These are phyloP conservation scores for Cantharis rustica DNA, from an alignment of 2,888 invertebrate species.

Conservation along the genomic window DNA sequence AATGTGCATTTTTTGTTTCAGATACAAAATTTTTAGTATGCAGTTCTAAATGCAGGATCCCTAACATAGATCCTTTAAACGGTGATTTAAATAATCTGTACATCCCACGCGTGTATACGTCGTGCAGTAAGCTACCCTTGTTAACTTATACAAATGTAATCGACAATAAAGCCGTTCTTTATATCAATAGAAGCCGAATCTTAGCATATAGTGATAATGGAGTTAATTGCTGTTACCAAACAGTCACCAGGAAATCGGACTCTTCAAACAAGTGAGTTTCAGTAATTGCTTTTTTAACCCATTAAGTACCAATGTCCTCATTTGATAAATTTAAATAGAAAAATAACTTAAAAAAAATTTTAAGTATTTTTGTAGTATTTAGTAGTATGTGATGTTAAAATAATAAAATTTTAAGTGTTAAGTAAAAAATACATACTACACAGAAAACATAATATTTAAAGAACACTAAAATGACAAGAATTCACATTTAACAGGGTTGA, in stretches of 20 bases:
- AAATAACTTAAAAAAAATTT: too few species aligned
- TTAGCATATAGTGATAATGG: constrained; percentile 44
- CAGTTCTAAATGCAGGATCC: constrained; percentile 67
- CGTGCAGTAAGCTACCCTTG: constrained; percentile 57
- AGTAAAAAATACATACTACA: too few species aligned
- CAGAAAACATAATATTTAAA: too few species aligned
- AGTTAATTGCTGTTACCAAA: constrained; percentile 42
- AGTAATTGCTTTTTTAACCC: background rate
- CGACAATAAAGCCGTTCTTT: constrained; percentile 46
- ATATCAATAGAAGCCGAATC: constrained; percentile 45
- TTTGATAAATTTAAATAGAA: too few species aligned
- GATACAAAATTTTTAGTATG: constrained; percentile 59
- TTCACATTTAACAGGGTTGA: too few species aligned
- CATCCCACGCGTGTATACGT: constrained; percentile 59
- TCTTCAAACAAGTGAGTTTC: constrained; percentile 17
- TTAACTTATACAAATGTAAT: constrained; percentile 46
- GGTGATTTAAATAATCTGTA: constrained; percentile 60
- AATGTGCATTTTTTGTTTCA: constrained; percentile 15
- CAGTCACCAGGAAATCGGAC: constrained; percentile 39
- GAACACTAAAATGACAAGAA: too few species aligned
- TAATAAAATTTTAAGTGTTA: too few species aligned
- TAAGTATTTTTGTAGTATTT: too few species aligned
- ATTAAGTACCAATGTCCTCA: too few species aligned
- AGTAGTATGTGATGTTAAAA: too few species aligned
- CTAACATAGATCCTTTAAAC: constrained; percentile 65